These are phyloP conservation scores for Caerostris darwini DNA, from an alignment of 1,140 invertebrate genomes.

Conservation along the genomic window DNA sequence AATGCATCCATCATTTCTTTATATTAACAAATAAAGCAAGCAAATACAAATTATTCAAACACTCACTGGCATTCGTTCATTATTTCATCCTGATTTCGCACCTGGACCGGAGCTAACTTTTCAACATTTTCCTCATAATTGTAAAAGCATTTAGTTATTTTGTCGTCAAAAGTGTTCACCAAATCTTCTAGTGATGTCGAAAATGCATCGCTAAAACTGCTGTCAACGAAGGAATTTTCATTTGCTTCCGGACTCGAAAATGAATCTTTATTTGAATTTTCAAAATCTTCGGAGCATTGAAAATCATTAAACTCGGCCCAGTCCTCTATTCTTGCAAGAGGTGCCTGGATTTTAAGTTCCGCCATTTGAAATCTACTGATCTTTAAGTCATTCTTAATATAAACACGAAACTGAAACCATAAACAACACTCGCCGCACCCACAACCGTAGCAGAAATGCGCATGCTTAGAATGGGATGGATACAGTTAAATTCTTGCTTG, in stretches of 20 bases:
- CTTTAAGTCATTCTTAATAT: conserved; percentile 3
- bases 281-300: conserved; percentile 84
- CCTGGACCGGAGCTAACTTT: conserved; percentile 98
- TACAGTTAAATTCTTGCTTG: conserved; percentile 11
- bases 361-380: conserved; percentile 42
- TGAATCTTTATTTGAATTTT: conserved; percentile 83
- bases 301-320: conserved; percentile 84
- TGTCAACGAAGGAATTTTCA: conserved; percentile 77
- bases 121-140: conserved; percentile 98
- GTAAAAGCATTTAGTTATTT: conserved; percentile 98
- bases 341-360: conserved; percentile 97
- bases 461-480: background rate
- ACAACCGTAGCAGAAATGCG: conserved; percentile 35
- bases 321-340: conserved; percentile 96
- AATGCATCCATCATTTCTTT: background rate
- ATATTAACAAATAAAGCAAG: background rate
- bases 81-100: conserved; percentile 98
- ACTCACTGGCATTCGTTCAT: conserved; percentile 99
- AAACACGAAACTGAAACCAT: conserved; percentile 47
- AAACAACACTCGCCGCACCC: conserved; percentile 68
- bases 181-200: conserved; percentile 98
- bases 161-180: conserved; percentile 99
- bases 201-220: conserved; percentile 81
- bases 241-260: conserved; percentile 74
- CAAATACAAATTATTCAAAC: background rate